Percentiles rank a stretch among this genome's conserved stretches.
These are phyloP conservation scores for Vidua macroura DNA, from an alignment of 2,113 vertebrate genomes.

Conservation along the genomic window DNA sequence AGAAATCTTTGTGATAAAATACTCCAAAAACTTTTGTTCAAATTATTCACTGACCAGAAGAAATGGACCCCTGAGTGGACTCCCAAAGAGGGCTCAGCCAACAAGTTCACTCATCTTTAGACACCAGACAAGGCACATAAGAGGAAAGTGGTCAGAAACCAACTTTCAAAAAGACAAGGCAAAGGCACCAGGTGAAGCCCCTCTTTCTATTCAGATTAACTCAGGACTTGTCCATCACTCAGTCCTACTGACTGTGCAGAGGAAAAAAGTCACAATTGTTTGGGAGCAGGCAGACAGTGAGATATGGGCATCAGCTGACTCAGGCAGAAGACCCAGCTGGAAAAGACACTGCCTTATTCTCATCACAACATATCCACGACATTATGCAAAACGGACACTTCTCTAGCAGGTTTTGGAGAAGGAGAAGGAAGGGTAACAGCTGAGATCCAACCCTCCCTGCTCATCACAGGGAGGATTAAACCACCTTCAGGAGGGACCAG, in stretches of 20 bases:
- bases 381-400: accelerated
- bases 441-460: not conserved
- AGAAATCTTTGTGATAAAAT: not conserved
- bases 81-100: not conserved
- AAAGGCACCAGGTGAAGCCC: not conserved
- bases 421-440: not conserved
- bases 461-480: not conserved
- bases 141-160: not conserved
- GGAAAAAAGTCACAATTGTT: not conserved
- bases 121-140: not conserved
- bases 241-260: not conserved
- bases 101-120: not conserved
- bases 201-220: not conserved
- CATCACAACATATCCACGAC: not conserved
- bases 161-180: not conserved
- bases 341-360: not conserved
- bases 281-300: not conserved
- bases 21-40: not conserved
- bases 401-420: not conserved
- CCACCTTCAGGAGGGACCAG: not conserved
- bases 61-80: not conserved
- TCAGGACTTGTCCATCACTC: not conserved
- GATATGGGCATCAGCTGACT: not conserved
- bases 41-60: not conserved
- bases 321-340: not conserved